phyloP scores from a whole-genome alignment of 2,113 vertebrate species.

The Ancistrus triradiatus region DNA sequence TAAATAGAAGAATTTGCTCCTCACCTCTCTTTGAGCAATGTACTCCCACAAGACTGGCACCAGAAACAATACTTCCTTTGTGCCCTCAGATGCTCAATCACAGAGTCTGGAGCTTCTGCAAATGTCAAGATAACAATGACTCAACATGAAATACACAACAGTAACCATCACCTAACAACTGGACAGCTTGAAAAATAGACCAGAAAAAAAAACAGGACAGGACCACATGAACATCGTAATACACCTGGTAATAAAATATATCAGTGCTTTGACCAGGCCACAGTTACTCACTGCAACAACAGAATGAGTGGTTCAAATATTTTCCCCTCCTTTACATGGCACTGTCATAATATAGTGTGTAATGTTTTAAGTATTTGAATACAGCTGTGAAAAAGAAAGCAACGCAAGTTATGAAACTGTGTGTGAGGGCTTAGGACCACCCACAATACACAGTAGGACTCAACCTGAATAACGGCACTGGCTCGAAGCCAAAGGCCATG shows the following conservation, averaged over 20 bases:
- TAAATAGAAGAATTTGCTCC: too few relatives aligned
- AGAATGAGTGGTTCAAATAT: too few relatives aligned
- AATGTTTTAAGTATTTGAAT: too few relatives aligned
- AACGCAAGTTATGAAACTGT: too few relatives aligned
- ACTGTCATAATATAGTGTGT: too few relatives aligned
- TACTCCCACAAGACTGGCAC: constrained; percentile 83
- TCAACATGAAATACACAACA: constrained; percentile 32
- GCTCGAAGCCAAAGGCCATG: constrained; percentile 16
- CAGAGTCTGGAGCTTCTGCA: constrained; percentile 64
- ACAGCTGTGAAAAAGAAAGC: too few relatives aligned
- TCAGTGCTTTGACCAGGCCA: too few relatives aligned
- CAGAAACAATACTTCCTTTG: constrained; percentile 72
- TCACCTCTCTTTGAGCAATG: constrained; percentile 3
- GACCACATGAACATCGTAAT: not conserved
- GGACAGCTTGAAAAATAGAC: not conserved
- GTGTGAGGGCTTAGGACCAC: not conserved
- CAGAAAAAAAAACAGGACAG: not conserved
- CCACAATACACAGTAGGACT: not conserved
- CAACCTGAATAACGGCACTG: not conserved
- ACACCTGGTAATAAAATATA: too few relatives aligned
- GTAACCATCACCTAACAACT: not conserved
- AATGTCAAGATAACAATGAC: constrained; percentile 38
- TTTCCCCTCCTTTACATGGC: too few relatives aligned
- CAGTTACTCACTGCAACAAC: too few relatives aligned
- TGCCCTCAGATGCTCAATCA: constrained; percentile 67